Conservation (phyloP, 2,888 invertebrate species). For the Oscheius sp. region DNA sequence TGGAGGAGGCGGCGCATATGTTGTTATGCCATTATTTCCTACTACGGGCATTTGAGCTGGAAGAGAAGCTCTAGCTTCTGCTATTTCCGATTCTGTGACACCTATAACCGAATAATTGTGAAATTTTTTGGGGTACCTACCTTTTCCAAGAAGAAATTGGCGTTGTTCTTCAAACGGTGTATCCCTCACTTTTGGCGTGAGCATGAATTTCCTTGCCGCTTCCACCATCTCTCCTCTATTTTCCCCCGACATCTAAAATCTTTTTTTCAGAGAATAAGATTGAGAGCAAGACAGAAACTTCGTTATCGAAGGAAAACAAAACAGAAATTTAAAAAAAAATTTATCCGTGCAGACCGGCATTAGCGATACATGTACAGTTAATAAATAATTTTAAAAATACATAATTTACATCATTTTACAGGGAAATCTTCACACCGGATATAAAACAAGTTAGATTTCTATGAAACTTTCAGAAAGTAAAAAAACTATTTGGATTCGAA, state of each 20-base stretch:
- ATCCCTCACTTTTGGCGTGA: conserved; percentile 64
- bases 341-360: neutral
- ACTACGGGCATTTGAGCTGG: conserved; percentile 25
- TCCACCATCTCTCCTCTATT: conserved; percentile 64
- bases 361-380: conserved; percentile 2
- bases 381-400: conserved; percentile 27
- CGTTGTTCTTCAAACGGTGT: conserved; percentile 69
- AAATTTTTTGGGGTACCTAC: conserved; percentile 2
- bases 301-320: neutral
- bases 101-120: conserved; percentile 21
- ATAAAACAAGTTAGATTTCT: neutral
- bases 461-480: conserved; percentile 3
- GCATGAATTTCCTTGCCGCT: conserved; percentile 67
- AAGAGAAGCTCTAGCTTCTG: conserved; percentile 51
- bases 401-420: conserved; percentile 1
- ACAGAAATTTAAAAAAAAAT: neutral
- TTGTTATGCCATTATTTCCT: neutral
- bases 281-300: neutral
- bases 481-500: conserved; percentile 21
- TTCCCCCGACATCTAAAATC: conserved; percentile 16
- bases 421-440: neutral
- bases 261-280: neutral
- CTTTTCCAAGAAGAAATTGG: conserved; percentile 67
- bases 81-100: conserved; percentile 67
- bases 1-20: neutral